A percentile compares a stretch with the other conserved stretches of the same genome.
phyloP scores from a whole-genome alignment of 2,797 vertebrate genomes.

The Siniperca undulata region DNA sequence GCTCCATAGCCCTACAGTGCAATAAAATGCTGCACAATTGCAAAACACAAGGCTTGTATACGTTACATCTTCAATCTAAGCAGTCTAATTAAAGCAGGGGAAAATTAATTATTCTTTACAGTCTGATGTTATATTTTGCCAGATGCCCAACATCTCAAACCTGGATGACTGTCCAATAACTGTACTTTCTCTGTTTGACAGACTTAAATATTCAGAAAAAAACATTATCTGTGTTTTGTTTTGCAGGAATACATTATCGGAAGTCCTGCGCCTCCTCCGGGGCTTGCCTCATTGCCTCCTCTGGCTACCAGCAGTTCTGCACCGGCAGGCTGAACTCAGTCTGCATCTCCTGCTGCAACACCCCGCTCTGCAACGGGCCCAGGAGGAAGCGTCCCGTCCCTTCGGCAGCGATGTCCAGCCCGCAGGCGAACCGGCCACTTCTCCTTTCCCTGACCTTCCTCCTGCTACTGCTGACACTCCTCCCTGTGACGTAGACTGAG shows the following conservation, averaged over 20 bases:
- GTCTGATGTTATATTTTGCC: neutral
- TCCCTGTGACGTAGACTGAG: constrained; percentile 53
- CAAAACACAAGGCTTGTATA: constrained; percentile 20
- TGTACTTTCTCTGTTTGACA: neutral
- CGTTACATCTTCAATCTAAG: constrained; percentile 22
- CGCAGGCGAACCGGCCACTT: constrained; percentile 17
- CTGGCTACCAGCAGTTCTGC: constrained; percentile 98
- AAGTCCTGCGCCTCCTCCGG: constrained; percentile 96
- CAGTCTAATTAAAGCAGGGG: constrained; percentile 46
- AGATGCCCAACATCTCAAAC: neutral
- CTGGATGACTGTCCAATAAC: neutral
- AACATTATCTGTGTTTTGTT: neutral
- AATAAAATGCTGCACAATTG: constrained; percentile 44
- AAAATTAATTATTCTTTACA: neutral
- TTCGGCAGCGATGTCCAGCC: constrained; percentile 39
- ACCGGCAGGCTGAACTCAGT: constrained; percentile 96
- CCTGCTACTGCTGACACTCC: constrained; percentile 51
- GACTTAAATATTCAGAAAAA: neutral
- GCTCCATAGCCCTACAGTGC: constrained; percentile 17
- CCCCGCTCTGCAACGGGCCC: constrained; percentile 95
- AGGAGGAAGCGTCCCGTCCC: constrained; percentile 87
- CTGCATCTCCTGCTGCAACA: constrained; percentile 98
- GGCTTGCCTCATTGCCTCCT: constrained; percentile 96
- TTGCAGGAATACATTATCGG: constrained; percentile 93
- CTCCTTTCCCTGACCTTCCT: constrained; percentile 53